Evolutionary conservation across 2,113 vertebrate species (phyloP).

Genomic region (Lamprologus ornatipinnis): DNA sequence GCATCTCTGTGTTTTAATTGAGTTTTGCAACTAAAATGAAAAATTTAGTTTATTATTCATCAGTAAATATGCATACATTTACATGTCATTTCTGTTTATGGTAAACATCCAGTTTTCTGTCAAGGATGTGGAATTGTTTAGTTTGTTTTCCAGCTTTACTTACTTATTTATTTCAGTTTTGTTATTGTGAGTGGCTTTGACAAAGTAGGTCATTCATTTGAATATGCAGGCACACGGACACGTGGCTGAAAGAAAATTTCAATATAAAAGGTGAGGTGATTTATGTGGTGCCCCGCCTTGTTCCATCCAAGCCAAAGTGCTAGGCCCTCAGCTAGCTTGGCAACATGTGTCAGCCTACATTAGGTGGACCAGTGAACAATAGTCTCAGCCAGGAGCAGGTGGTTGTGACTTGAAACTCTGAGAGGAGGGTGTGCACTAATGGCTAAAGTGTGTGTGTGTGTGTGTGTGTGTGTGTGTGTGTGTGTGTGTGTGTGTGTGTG

Average conservation of each 20-base stretch:
- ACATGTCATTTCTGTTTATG: not conserved
- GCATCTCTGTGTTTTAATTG: not conserved
- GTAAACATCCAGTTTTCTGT: not conserved
- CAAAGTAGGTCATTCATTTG: not conserved
- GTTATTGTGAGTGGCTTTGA: not conserved
- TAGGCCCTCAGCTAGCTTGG: conserved; percentile 45
- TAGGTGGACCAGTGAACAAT: conserved; percentile 63
- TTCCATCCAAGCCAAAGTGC: conserved; percentile 46
- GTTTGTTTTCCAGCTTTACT: not conserved
- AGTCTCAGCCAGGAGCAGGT: conserved; percentile 60
- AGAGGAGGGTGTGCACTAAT: conserved; percentile 38
- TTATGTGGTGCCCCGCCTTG: conserved; percentile 29
- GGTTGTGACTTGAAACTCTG: conserved; percentile 55
- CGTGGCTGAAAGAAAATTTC: conserved; percentile 15
- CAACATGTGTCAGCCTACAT: conserved; percentile 61
- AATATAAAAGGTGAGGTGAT: conserved; percentile 36
- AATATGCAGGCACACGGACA: not conserved
- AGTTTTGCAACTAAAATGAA: not conserved
- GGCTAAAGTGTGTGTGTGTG: not conserved
- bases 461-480: not conserved
- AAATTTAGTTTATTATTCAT: not conserved
- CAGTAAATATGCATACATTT: not conserved
- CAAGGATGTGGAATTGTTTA: not conserved
- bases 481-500: not conserved
- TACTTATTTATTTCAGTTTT: not conserved